phyloP scores from a whole-genome alignment of 2,113 vertebrate species.

The Mola mola region DNA sequence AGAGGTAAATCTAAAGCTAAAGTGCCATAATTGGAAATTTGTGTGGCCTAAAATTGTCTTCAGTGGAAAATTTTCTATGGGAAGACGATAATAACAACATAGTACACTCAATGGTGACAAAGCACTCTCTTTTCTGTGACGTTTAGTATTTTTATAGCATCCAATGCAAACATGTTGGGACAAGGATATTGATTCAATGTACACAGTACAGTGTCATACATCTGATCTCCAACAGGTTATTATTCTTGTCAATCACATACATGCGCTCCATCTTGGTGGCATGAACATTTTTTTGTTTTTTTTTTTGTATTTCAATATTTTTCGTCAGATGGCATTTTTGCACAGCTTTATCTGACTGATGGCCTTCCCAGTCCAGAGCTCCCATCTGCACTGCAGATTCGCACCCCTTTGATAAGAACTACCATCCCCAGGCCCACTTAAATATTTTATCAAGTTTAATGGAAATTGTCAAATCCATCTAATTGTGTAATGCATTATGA shows the following conservation, averaged over 20 bases:
- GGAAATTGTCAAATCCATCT: slow-evolving; percentile 99
- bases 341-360: slow-evolving; percentile 86
- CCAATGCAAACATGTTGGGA: slow-evolving; percentile 29
- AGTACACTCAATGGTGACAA: slow-evolving; percentile 12
- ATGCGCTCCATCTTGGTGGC: slow-evolving; percentile 1
- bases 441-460: slow-evolving; percentile 99
- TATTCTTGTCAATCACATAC: slow-evolving; percentile 31
- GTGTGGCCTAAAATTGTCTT: slow-evolving; percentile 34
- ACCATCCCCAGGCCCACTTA: slow-evolving; percentile 99
- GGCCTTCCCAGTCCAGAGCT: slow-evolving; percentile 89
- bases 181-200: slow-evolving; percentile 39
- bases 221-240: slow-evolving; percentile 43
- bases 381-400: slow-evolving; percentile 95
- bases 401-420: slow-evolving; percentile 95
- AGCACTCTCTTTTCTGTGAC: slow-evolving; percentile 7
- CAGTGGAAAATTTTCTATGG: slow-evolving; percentile 30
- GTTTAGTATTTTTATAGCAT: slow-evolving; percentile 19
- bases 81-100: slow-evolving; percentile 16
- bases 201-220: slow-evolving; percentile 5
- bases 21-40: slow-evolving; percentile 17
- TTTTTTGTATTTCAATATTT: slow-evolving; percentile 24
- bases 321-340: slow-evolving; percentile 22
- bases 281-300: slow-evolving; percentile 16
- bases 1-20: slow-evolving; percentile 41
- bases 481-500: slow-evolving; percentile 99